Evolutionary conservation across 1,140 invertebrate species (phyloP).

Genomic region (Panagrolaimus sp.): DNA sequence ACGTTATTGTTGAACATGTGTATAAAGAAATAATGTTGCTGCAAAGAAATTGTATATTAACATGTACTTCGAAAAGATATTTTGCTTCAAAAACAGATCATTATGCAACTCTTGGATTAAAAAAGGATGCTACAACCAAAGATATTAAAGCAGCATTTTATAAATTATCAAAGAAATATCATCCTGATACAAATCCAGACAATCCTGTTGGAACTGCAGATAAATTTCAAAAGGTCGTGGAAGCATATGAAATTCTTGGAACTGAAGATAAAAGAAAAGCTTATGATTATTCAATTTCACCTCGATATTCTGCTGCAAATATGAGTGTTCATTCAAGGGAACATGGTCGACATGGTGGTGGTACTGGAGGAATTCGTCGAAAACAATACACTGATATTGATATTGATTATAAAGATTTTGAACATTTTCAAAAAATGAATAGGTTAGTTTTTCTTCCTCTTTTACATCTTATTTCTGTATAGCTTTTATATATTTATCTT

Average conservation of each 20-base stretch:
- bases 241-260: constrained; percentile 61
- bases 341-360: neutral
- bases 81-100: constrained; percentile 19
- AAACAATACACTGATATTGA: constrained; percentile 36
- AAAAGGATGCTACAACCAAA: constrained; percentile 69
- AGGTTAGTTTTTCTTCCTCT: constrained; percentile 3
- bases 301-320: constrained; percentile 3
- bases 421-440: constrained; percentile 38
- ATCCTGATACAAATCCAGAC: constrained; percentile 77
- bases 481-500: neutral
- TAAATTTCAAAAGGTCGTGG: constrained; percentile 42
- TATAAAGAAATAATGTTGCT: no score
- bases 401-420: constrained; percentile 43
- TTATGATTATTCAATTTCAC: constrained; percentile 53
- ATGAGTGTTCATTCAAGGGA: neutral
- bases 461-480: neutral
- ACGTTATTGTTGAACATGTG: no score
- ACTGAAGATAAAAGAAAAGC: constrained; percentile 58
- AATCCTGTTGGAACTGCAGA: constrained; percentile 42
- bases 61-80: no score
- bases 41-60: no score
- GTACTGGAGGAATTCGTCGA: neutral
- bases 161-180: constrained; percentile 80
- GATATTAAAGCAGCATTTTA: constrained; percentile 84
- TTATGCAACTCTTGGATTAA: constrained; percentile 78